Evolutionary conservation across 1,140 invertebrate species (phyloP).

Genomic region (Magallana angulata): DNA sequence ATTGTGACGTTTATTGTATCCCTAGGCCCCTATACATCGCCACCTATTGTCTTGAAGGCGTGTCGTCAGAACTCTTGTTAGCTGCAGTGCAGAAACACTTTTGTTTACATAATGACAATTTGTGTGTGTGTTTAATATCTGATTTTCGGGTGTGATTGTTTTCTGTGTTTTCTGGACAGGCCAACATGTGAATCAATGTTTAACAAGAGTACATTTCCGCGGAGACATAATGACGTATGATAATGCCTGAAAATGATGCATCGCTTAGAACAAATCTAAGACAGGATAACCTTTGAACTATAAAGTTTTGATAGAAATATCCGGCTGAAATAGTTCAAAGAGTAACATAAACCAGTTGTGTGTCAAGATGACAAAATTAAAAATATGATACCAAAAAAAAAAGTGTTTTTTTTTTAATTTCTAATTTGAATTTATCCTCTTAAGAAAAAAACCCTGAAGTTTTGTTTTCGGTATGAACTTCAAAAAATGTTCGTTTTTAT

Average conservation of each 20-base stretch:
- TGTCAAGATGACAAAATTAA: no score
- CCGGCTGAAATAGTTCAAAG: no score
- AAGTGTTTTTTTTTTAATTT: no score
- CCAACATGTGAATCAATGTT: neutral
- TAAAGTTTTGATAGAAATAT: neutral
- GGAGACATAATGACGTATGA: neutral
- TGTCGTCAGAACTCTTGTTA: neutral
- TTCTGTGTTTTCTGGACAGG: neutral
- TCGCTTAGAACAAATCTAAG: neutral
- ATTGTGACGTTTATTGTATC: constrained; percentile 21
- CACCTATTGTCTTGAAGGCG: constrained; percentile 21
- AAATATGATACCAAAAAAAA: no score
- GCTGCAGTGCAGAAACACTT: constrained; percentile 19
- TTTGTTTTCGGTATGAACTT: no score
- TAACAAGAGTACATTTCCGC: neutral
- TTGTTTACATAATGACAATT: constrained; percentile 24
- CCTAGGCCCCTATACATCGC: neutral
- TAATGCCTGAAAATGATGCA: neutral
- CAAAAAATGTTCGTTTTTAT: no score
- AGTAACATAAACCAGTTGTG: no score
- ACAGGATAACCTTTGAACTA: neutral
- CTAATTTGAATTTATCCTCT: no score
- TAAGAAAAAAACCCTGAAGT: no score
- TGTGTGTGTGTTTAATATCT: constrained; percentile 1
- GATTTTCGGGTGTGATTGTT: constrained; percentile 26